phyloP scores from a whole-genome alignment of 92 coral and sea anemone genomes.

The Hydrozoanthus gracilis region DNA sequence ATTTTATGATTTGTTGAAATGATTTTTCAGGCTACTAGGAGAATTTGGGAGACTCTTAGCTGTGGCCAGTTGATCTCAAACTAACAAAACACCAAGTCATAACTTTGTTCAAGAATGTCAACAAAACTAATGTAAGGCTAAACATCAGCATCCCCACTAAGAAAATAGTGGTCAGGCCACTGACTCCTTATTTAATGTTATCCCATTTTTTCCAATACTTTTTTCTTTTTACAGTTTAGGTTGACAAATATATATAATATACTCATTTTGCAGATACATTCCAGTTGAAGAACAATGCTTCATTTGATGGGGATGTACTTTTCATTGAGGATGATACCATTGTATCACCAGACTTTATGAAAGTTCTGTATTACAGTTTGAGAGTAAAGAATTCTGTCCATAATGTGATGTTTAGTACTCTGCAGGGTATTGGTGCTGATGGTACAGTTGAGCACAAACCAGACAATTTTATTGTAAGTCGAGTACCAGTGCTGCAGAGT shows the following conservation, averaged over 20 bases:
- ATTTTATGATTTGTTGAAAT: too few species aligned
- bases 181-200: background rate
- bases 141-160: too few species aligned
- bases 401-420: slow-evolving; percentile 76
- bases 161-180: too few species aligned
- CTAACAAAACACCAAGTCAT: too few species aligned
- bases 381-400: slow-evolving; percentile 81
- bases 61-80: too few species aligned
- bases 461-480: slow-evolving; percentile 88
- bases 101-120: too few species aligned
- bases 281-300: slow-evolving; percentile 76
- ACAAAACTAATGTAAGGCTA: too few species aligned
- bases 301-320: slow-evolving; percentile 85
- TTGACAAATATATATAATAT: background rate
- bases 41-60: too few species aligned
- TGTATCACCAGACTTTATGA: slow-evolving; percentile 93
- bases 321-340: slow-evolving; percentile 95
- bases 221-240: background rate
- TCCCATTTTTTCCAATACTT: background rate
- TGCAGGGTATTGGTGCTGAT: slow-evolving; percentile 91
- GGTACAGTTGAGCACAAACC: slow-evolving; percentile 90
- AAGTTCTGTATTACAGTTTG: slow-evolving; percentile 86
- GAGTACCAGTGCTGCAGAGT: slow-evolving; percentile 88
- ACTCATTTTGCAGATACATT: slow-evolving; percentile 67
- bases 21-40: too few species aligned